Evolutionary conservation across 2,888 invertebrate genomes (phyloP).

Genomic region (Polyommatus icarus): DNA sequence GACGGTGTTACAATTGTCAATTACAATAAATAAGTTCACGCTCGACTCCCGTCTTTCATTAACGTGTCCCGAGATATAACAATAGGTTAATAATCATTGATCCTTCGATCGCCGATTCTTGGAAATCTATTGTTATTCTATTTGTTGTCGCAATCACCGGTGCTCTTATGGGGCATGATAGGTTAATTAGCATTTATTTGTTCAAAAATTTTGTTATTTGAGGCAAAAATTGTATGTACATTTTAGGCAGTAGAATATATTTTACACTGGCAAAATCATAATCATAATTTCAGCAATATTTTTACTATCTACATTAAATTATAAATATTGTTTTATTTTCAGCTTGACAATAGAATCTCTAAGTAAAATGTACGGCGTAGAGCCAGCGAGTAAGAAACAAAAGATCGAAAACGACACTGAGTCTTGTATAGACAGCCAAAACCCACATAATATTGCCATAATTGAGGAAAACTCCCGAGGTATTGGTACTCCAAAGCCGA

Average conservation of each 20-base stretch:
- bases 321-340: conserved; percentile 46
- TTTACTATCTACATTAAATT: neutral
- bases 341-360: conserved; percentile 70
- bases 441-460: conserved; percentile 47
- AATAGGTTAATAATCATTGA: no score
- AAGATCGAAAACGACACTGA: conserved; percentile 49
- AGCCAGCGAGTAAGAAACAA: conserved; percentile 60
- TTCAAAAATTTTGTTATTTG: neutral
- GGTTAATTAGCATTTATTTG: neutral
- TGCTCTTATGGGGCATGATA: no score
- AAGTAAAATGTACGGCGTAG: conserved; percentile 69
- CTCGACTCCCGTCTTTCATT: no score
- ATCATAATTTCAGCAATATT: neutral
- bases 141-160: no score
- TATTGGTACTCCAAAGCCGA: conserved; percentile 45
- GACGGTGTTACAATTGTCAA: no score
- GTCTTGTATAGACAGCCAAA: conserved; percentile 44
- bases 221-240: no score
- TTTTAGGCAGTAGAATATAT: neutral
- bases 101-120: no score
- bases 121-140: no score
- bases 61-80: no score
- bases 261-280: neutral
- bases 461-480: conserved; percentile 47
- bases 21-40: no score